Conservation (phyloP, 2,888 invertebrate genomes). For the Philopedon plagiatum region DNA sequence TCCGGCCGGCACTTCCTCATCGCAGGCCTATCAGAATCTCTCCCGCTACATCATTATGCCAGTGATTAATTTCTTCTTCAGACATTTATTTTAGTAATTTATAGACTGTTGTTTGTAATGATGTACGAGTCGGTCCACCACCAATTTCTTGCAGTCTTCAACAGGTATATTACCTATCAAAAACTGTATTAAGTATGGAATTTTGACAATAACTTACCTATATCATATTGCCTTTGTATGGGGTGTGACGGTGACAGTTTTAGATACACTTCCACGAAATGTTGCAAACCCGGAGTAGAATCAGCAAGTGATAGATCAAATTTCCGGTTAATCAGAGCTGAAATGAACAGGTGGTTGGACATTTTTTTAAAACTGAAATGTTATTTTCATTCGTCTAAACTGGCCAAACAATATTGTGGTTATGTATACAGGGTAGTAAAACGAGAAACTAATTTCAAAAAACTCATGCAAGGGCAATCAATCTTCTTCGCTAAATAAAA, state of each 20-base stretch:
- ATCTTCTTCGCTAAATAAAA: too few relatives aligned
- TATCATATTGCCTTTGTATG: background rate
- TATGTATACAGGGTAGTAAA: too few relatives aligned
- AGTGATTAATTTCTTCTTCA: slow-evolving; percentile 66
- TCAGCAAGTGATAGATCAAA: background rate
- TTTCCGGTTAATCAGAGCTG: background rate
- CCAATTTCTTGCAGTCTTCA: slow-evolving; percentile 40
- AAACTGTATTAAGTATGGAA: background rate
- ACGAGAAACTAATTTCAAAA: too few relatives aligned
- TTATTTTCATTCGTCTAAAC: too few relatives aligned
- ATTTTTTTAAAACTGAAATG: too few relatives aligned
- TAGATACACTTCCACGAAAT: background rate
- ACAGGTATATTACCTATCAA: slow-evolving; percentile 32
- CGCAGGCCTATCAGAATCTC: slow-evolving; percentile 39
- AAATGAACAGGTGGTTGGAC: too few relatives aligned
- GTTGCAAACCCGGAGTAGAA: background rate
- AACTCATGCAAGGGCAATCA: too few relatives aligned
- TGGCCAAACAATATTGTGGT: too few relatives aligned
- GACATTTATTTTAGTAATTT: slow-evolving; percentile 67
- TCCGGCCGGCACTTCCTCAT: slow-evolving; percentile 7
- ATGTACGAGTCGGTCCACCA: slow-evolving; percentile 53
- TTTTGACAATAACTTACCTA: background rate
- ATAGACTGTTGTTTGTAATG: slow-evolving; percentile 63
- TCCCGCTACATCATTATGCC: slow-evolving; percentile 62
- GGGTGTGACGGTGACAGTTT: too few relatives aligned